Conservation (phyloP, 2,888 invertebrate species). For the Brachypalpus laphriformis region DNA sequence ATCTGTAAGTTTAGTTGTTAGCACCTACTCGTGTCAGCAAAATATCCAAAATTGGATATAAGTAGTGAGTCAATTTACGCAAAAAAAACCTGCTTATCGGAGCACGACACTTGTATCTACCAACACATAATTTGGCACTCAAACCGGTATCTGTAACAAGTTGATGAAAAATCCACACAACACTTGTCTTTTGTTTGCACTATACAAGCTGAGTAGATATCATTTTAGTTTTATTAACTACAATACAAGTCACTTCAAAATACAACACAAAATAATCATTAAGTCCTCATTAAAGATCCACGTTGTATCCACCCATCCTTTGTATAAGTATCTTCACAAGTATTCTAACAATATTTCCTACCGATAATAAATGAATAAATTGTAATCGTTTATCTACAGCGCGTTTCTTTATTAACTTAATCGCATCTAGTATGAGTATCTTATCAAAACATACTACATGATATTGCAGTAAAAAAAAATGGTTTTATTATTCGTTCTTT, state of each 20-base stretch:
- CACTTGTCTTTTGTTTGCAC: neutral
- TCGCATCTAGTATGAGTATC: conserved; percentile 25
- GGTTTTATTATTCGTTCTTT: conserved; percentile 7
- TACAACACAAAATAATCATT: neutral
- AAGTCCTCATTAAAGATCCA: neutral
- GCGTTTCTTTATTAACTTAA: conserved; percentile 20
- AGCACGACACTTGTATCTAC: neutral
- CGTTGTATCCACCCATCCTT: neutral
- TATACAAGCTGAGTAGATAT: neutral
- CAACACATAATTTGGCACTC: neutral
- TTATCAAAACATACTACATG: conserved; percentile 40
- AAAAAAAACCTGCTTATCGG: neutral
- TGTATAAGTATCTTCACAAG: neutral
- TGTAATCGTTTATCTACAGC: conserved; percentile 23
- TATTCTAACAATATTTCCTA: conserved; percentile 4
- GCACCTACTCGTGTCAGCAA: neutral
- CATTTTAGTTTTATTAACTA: neutral
- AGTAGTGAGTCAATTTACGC: neutral
- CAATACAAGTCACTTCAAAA: neutral
- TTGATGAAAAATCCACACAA: neutral
- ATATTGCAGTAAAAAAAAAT: neutral
- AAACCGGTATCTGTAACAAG: neutral
- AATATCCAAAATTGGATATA: neutral
- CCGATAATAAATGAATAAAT: conserved; percentile 8
- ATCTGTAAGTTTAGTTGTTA: neutral